Percentiles rank a stretch among this genome's conserved stretches.
These are phyloP conservation scores for Nycticebus coucang DNA, from an alignment of 2,113 vertebrate species.

Conservation along the genomic window DNA sequence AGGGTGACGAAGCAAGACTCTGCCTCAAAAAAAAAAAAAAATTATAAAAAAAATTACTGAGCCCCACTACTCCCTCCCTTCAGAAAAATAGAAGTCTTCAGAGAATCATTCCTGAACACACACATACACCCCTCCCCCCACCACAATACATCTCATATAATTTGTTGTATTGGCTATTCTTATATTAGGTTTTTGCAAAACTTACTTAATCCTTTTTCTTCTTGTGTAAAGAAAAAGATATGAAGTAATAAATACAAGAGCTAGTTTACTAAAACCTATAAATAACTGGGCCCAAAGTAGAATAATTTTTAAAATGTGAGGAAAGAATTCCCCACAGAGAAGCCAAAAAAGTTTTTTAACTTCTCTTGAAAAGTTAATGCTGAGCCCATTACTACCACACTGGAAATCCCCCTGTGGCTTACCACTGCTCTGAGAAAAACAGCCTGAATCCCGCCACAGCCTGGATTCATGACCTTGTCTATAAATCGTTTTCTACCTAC, in stretches of 20 bases:
- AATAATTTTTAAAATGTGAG: not conserved
- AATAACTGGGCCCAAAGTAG: not conserved
- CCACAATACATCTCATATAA: not conserved
- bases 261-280: not conserved
- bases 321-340: not conserved
- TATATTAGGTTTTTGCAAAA: not conserved
- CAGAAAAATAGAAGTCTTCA: not conserved
- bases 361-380: not conserved
- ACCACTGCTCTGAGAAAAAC: not conserved
- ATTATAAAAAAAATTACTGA: not conserved
- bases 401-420: not conserved
- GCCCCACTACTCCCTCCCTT: not conserved
- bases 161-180: not conserved
- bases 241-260: not conserved
- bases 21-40: no score
- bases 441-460: not conserved
- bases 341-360: not conserved
- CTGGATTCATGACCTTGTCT: not conserved
- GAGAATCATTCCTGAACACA: not conserved
- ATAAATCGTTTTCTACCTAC: not conserved
- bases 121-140: not conserved
- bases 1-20: no score
- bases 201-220: not conserved
- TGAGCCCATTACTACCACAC: not conserved
- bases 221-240: not conserved